Evolutionary conservation across 2,797 vertebrate species (phyloP), one percentile per base, ranked within the genome.

Genomic region (Florisuga fusca): DNA sequence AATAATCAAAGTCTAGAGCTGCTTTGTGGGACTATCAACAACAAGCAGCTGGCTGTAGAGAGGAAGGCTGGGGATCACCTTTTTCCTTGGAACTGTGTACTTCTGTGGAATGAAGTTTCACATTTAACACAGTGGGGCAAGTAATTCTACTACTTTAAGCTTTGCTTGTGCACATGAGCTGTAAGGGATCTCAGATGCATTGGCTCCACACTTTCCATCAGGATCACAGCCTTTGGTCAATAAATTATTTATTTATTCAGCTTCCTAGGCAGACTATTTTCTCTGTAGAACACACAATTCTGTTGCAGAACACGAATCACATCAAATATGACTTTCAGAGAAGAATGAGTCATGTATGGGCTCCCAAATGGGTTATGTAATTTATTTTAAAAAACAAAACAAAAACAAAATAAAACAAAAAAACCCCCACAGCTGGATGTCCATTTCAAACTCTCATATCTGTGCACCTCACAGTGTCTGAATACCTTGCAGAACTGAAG

Each of bases 401-500:
- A 41, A 12, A 41, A 38, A 41, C 14, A 12, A 41, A 38, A 38
- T 12, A 38, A 12, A 41, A 14, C 38, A 41, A 41, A 41, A 41
- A 41, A 41, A 41, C 8, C 10, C 13, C 38, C 1, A 2, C 26
- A 64, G 36, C 22, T 85, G 38, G 66, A 90, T 85, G 54, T 87
- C 66, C 21, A 74, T 73, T 76, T 69, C 64, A 86, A 92, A 94
- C 89, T 68, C 51, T 77, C 43, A 3, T n/a, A 86, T 93, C 58
- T 58, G 18, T 67, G 67, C 59, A 89, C 72, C 79, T 91, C 76
- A 55, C 66, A 95, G 77, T 18, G 27, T 58, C 84, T 96, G 87
- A 95, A 91, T 17, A 85, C 79, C 69, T 59, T 92, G 90, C 87
- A 92, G 86, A 91, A 86, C 80, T 82, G n/a, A 77, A 82, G 45